Evolutionary conservation across 2,797 vertebrate genomes (phyloP).

Genomic region (Macropodus opercularis): DNA sequence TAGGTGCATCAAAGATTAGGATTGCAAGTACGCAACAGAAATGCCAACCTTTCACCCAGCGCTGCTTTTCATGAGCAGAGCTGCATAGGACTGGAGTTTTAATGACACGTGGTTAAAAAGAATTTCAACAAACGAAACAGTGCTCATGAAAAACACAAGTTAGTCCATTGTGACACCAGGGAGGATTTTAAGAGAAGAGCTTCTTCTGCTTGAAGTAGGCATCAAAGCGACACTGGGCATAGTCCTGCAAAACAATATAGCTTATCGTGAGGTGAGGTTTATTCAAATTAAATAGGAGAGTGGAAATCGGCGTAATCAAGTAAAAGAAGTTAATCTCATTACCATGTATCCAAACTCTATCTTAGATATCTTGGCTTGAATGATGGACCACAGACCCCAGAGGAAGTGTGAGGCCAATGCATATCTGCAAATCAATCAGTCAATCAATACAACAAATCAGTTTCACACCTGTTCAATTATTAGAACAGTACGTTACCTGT

Average conservation of each 20-base stretch:
- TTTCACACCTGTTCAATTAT: neutral
- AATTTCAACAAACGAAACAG: neutral
- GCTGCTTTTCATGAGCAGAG: conserved; percentile 9
- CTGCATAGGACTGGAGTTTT: conserved; percentile 24
- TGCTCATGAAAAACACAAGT: neutral
- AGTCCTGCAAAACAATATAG: conserved; percentile 82
- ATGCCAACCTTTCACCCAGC: neutral
- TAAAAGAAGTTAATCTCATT: conserved; percentile 44
- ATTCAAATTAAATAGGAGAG: neutral
- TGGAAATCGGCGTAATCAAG: too few species aligned
- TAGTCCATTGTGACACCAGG: conserved; percentile 4
- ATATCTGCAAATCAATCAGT: conserved; percentile 77
- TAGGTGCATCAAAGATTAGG: neutral
- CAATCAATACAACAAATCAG: neutral
- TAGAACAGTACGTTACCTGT: conserved; percentile 77
- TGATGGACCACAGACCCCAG: conserved; percentile 95
- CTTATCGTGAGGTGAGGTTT: neutral
- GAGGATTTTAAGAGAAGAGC: conserved; percentile 72
- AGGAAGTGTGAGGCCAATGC: conserved; percentile 94
- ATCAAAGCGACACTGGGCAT: conserved; percentile 90
- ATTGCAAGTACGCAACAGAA: conserved; percentile 8
- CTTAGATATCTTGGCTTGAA: conserved; percentile 94
- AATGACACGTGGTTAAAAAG: neutral
- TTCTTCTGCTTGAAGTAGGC: conserved; percentile 93
- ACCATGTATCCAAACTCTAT: conserved; percentile 97